phyloP scores from a whole-genome alignment of 2,888 invertebrate species.

The Erynnis tages region DNA sequence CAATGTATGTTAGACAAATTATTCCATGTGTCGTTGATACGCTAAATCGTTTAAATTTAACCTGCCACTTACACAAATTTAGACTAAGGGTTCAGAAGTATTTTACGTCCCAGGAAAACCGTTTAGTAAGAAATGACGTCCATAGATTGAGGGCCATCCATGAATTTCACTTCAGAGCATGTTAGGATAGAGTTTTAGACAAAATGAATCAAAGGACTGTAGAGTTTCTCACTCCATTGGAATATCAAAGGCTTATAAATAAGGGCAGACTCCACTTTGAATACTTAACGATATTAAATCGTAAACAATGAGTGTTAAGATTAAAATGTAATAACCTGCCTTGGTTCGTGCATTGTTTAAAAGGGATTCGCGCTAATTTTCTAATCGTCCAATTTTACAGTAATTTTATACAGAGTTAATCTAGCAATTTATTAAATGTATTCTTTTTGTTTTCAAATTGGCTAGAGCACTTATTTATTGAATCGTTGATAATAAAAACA shows the following conservation, averaged over 20 bases:
- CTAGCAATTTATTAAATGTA: too few relatives aligned
- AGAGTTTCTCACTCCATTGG: not conserved
- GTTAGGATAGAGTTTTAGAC: not conserved
- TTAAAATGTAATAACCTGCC: conserved; percentile 40
- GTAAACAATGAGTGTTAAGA: conserved; percentile 38
- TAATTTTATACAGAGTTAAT: conserved; percentile 11
- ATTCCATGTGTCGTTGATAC: too few relatives aligned
- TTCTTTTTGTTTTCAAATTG: too few relatives aligned
- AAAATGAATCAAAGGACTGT: not conserved
- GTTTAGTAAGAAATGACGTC: conserved; percentile 4
- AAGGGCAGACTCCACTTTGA: conserved; percentile 23
- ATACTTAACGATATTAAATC: conserved; percentile 37
- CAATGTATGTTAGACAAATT: too few relatives aligned
- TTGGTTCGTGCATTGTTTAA: conserved; percentile 38
- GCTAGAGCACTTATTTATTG: too few relatives aligned
- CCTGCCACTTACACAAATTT: too few relatives aligned
- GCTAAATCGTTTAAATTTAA: too few relatives aligned
- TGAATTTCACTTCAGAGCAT: too few relatives aligned
- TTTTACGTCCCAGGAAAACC: conserved; percentile 16
- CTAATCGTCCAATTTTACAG: conserved; percentile 26
- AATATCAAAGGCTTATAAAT: conserved; percentile 12
- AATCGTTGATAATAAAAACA: too few relatives aligned
- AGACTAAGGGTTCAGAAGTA: not conserved
- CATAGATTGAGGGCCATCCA: conserved; percentile 1
- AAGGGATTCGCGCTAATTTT: conserved; percentile 33